Evolutionary conservation across 2,888 invertebrate species (phyloP).

Genomic region (Danaus chrysippus): DNA sequence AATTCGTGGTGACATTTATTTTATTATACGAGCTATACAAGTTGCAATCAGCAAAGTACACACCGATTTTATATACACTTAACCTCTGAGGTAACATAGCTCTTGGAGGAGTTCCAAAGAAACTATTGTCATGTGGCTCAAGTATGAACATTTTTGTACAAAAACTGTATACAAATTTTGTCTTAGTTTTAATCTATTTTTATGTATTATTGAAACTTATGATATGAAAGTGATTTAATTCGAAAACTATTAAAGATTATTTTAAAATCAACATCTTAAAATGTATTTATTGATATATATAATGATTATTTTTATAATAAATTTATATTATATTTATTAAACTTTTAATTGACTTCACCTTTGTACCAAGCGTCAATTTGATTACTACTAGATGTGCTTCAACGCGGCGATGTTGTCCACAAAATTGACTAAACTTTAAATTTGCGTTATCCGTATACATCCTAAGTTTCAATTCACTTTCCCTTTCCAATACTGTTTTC

Average conservation of each 20-base stretch:
- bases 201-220: no score
- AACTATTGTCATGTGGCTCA: conserved; percentile 37
- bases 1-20: conserved; percentile 24
- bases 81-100: conserved; percentile 59
- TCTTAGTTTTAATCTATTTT: no score
- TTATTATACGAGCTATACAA: conserved; percentile 36
- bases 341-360: conserved; percentile 1
- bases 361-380: conserved; percentile 50
- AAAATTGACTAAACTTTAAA: conserved; percentile 34
- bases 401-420: conserved; percentile 56
- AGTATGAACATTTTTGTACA: conserved; percentile 18
- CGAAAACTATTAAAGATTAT: no score
- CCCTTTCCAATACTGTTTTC: neutral
- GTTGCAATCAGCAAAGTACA: conserved; percentile 68
- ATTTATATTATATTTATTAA: neutral
- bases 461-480: neutral
- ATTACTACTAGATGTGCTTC: conserved; percentile 57
- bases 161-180: no score
- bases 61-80: conserved; percentile 62
- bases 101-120: conserved; percentile 64
- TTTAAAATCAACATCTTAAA: no score
- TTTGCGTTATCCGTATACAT: neutral
- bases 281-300: conserved; percentile 10
- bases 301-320: neutral
- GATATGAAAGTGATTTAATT: no score